Evolutionary conservation across 1,140 invertebrate genomes (phyloP).

Genomic region (Campoletis sonorensis): DNA sequence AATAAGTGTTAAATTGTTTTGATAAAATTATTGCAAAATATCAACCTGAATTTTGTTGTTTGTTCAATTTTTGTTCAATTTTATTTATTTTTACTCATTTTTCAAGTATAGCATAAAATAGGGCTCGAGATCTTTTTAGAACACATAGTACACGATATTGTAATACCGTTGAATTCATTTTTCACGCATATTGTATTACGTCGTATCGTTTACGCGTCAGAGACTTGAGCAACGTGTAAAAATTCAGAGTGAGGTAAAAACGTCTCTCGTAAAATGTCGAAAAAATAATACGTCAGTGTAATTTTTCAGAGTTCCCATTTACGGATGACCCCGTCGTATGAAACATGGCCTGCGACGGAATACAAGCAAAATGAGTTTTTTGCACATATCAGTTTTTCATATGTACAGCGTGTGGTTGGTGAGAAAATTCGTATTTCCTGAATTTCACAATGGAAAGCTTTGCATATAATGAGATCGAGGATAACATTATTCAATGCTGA

Average conservation of each 20-base stretch:
- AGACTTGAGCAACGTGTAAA: neutral
- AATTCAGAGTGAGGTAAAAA: neutral
- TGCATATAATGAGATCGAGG: too few species aligned
- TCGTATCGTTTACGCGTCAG: neutral
- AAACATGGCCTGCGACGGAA: slow-evolving; percentile 7
- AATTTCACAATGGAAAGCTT: too few species aligned
- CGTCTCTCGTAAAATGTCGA: slow-evolving; percentile 27
- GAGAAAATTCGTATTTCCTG: slow-evolving; percentile 47
- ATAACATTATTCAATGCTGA: too few species aligned
- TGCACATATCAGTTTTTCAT: neutral
- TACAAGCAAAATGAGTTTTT: slow-evolving; percentile 2
- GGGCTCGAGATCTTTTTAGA: neutral
- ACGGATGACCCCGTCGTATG: neutral
- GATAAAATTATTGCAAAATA: too few species aligned
- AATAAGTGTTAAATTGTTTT: too few species aligned
- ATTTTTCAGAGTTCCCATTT: slow-evolving; percentile 36
- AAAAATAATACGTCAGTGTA: slow-evolving; percentile 43
- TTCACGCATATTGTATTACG: neutral
- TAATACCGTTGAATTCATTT: neutral
- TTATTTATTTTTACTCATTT: neutral
- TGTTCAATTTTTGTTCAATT: neutral
- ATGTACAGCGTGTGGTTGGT: slow-evolving; percentile 2
- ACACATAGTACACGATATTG: neutral
- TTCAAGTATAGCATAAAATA: neutral
- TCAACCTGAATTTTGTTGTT: neutral